Conservation (phyloP, 2,797 vertebrate species). For the Numenius phaeopus region DNA sequence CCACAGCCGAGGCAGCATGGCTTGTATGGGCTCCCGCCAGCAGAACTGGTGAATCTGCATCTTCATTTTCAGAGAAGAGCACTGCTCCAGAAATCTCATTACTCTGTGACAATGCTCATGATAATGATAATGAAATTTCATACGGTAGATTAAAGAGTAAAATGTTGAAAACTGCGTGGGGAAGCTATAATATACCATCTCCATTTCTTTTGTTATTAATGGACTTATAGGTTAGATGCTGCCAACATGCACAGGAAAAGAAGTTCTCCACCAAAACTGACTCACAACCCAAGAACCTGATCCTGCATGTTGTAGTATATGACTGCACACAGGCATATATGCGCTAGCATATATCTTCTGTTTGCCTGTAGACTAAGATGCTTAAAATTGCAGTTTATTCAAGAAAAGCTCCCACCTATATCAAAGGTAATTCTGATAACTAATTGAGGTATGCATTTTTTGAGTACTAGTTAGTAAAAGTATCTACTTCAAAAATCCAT, state of each 20-base stretch:
- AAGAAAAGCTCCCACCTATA: not conserved
- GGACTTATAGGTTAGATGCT: not conserved
- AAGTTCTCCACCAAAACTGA: not conserved
- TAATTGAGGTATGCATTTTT: not conserved
- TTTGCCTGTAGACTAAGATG: not conserved
- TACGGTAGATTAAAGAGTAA: not conserved
- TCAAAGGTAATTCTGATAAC: not conserved
- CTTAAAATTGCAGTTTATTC: not conserved
- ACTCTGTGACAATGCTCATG: not conserved
- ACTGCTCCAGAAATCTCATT: not conserved
- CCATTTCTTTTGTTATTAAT: not conserved
- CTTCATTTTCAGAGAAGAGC: not conserved
- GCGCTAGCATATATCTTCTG: not conserved
- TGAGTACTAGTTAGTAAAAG: not conserved
- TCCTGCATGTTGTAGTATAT: not conserved
- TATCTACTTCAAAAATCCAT: not conserved
- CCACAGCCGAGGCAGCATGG: not conserved
- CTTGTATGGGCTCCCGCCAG: not conserved
- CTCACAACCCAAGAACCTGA: not conserved
- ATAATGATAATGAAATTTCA: not conserved
- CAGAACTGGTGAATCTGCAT: not conserved
- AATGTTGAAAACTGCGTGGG: not conserved
- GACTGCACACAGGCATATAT: not conserved
- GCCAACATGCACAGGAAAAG: not conserved
- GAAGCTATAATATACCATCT: not conserved